Base-by-base conservation (phyloP, 2,113 vertebrate species). In the Gnathonemus longibarbis region DNA sequence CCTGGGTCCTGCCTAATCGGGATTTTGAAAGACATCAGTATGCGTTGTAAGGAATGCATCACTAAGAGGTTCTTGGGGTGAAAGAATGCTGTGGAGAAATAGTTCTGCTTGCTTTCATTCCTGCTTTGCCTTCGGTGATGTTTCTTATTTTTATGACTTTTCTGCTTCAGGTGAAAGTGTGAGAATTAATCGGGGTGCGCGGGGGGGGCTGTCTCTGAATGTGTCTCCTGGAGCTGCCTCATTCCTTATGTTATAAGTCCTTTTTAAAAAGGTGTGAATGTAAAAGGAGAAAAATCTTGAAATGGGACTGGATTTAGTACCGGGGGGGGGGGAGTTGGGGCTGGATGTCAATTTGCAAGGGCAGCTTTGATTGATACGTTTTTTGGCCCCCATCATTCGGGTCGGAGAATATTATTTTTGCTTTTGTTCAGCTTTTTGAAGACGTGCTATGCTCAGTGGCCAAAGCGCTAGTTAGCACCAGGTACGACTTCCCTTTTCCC, bases 341-440 rank as follows among this genome's bases (percentile, higher is more conserved):
- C 1, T 53, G 31, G 39, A 15, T 53, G 39, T 89, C 53, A 8
- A 8, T 84, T 45, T 19, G 39, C 13, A 45, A 84, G 42, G 77
- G 53, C n/a, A 42, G 10, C 13, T 83, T 24, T 77, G 90, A 90
- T 74, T 92, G 91, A 53, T 52, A 42, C 31, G 74, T 31, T 89
- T 80, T 80, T 91, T 88, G 70, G 91, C 84, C 77, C 88, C 89
- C 90, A 7, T 48, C 48, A 35, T 87, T 24, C 2, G 10, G 27
- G 50, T 27, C 5, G 6, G 87, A 87, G 27, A 39, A 21, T 49
- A 56, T 35, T 50, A 31, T 31, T 48, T 31, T n/a, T 50, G 84
- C 45, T 86, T 85, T 50, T 15, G 24, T 15, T 50, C 45, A 15
- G 4, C 42, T 85, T 48, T 85, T 50, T 45, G 21, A 13, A 27